These are phyloP conservation scores for Cochlearius cochlearius DNA, from an alignment of 2,113 vertebrate species.

Conservation along the genomic window DNA sequence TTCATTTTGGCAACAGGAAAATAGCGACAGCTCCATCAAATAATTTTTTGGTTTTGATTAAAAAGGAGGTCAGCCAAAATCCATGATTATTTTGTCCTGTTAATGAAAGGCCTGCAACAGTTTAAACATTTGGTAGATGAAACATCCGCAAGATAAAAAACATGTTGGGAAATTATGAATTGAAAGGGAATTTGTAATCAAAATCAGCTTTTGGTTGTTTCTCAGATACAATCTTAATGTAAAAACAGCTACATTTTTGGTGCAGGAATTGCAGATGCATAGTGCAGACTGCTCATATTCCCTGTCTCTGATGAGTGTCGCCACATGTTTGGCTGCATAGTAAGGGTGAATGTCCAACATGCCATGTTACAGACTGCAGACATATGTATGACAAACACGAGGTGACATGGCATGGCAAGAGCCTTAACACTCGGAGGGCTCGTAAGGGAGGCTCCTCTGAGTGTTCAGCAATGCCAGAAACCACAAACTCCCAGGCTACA, in stretches of 20 bases:
- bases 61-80: neutral
- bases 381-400: neutral
- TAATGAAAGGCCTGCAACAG: neutral
- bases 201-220: neutral
- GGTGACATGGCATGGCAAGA: neutral
- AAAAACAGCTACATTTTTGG: neutral
- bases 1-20: conserved; percentile 1
- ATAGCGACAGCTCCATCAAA: neutral
- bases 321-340: neutral
- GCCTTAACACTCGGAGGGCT: neutral
- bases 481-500: neutral
- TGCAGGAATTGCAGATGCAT: neutral
- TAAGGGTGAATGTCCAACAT: neutral
- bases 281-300: neutral
- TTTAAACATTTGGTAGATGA: neutral
- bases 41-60: neutral
- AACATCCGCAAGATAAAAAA: neutral
- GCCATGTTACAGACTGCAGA: neutral
- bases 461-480: neutral
- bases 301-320: neutral
- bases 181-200: neutral
- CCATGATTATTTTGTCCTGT: neutral
- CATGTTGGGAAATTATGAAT: neutral
- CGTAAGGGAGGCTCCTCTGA: neutral
- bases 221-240: neutral